A percentile compares a stretch with the other conserved stretches of the same genome.
These are phyloP conservation scores for Nemotelus pantherinus DNA, from an alignment of 2,888 invertebrate genomes.

Conservation along the genomic window DNA sequence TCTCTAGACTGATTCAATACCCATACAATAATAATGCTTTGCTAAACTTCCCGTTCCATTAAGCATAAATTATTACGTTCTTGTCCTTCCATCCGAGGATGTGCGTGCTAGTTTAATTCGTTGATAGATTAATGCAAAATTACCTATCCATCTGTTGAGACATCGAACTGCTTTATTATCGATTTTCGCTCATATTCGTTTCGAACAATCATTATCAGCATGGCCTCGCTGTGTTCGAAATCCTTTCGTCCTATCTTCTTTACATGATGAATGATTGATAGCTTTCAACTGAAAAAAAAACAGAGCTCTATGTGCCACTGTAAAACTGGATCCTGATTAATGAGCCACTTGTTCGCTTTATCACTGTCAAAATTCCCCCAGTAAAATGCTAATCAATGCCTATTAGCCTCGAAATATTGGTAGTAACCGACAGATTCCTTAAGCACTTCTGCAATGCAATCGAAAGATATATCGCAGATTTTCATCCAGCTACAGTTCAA, in stretches of 20 bases:
- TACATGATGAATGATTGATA: slow-evolving; percentile 41
- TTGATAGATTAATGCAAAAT: slow-evolving; percentile 29
- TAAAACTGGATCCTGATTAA: slow-evolving; percentile 28
- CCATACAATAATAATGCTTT: neutral
- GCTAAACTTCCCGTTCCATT: slow-evolving; percentile 12
- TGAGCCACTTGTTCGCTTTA: slow-evolving; percentile 40
- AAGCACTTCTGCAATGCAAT: too few species aligned
- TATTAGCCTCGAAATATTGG: neutral
- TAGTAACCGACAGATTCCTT: too few species aligned
- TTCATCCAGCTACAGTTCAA: too few species aligned
- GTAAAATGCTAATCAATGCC: slow-evolving; percentile 17
- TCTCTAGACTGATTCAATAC: neutral
- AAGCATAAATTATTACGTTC: neutral
- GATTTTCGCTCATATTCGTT: slow-evolving; percentile 21
- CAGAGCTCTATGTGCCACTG: neutral
- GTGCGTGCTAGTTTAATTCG: neutral
- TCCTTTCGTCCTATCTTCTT: slow-evolving; percentile 35
- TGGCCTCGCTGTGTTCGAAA: slow-evolving; percentile 11
- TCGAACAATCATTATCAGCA: slow-evolving; percentile 16
- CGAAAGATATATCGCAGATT: too few species aligned
- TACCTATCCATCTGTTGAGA: neutral
- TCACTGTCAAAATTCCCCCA: slow-evolving; percentile 32
- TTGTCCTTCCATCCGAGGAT: neutral
- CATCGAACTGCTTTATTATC: neutral
- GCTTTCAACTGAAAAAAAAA: slow-evolving; percentile 14